Evolutionary conservation across 2,113 vertebrate species (phyloP), one percentile per base, ranked within the genome.

Genomic region (Thryonomys swinderianus): DNA sequence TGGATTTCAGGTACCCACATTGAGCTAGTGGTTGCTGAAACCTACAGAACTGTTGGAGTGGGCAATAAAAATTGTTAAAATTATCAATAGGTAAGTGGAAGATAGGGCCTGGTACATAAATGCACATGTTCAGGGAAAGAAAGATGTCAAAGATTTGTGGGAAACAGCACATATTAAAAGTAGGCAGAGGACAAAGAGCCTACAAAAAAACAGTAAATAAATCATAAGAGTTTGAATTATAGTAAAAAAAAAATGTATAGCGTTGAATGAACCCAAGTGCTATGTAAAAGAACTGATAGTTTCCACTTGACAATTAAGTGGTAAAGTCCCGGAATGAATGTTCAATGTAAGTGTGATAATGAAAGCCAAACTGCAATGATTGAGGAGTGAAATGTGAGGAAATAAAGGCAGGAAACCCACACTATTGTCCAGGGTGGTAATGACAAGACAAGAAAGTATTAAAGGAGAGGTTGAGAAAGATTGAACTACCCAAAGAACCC

Each of bases 141-240:
- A 86, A 84, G 18, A 93, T 42, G 30, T 25, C 45, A 79, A 73
- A 18, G 45, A 57, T 67, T 71, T 51, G 95, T 59, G 32, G 18
- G 25, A 82, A 90, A 90, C 0, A 86, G 34, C 5, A 78, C 74
- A 76, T 62, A 61, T 53, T 66, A 71, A 88, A 61, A 79, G 20
- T 2, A 87, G 64, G 5, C 27, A 78, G 32, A 71, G 42, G n/a
- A 5, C 5, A 16, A 85, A 57, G 51, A 74, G 27, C 37, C n/a
- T n/a, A 85, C 21, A 45, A 86, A 82, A 67, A 7, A 71, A 87
- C 13, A 90, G 73, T 57, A 90, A 82, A 74, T 55, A 90, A 90
- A 86, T 76, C 67, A 79, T 30, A 40, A 86, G 9, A 73, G 10
- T 42, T n/a, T 25, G 21, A 42, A 42, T 40, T 42, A 73, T 12